Conservation (phyloP, 2,888 invertebrate genomes). For the Punctoribates punctum region DNA sequence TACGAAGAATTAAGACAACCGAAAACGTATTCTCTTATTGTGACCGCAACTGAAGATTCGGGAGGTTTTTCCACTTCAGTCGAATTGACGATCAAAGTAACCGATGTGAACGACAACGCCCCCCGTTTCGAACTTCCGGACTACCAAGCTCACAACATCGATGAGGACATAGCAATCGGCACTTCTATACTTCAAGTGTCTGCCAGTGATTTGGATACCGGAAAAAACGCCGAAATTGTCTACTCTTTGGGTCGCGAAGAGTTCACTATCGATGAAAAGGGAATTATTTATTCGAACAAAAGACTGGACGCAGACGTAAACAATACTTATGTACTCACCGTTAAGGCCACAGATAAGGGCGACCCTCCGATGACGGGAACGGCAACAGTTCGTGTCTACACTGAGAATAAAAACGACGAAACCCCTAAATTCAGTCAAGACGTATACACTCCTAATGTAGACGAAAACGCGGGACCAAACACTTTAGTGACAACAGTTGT, state of each 20-base stretch:
- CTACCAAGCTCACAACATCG: conserved; percentile 93
- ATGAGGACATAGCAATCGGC: conserved; percentile 87
- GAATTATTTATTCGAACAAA: conserved; percentile 86
- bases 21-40: conserved; percentile 82
- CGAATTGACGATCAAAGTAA: conserved; percentile 86
- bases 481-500: conserved; percentile 94
- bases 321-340: conserved; percentile 89
- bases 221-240: conserved; percentile 89
- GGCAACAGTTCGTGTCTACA: conserved; percentile 89
- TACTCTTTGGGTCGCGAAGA: conserved; percentile 88
- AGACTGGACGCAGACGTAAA: conserved; percentile 93
- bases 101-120: conserved; percentile 95
- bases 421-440: conserved; percentile 94
- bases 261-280: conserved; percentile 87
- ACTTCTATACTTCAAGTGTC: conserved; percentile 80
- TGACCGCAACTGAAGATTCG: conserved; percentile 95
- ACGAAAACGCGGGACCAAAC: conserved; percentile 91
- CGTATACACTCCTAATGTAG: conserved; percentile 92
- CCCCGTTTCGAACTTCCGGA: conserved; percentile 94
- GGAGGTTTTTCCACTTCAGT: conserved; percentile 92
- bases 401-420: conserved; percentile 97
- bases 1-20: conserved; percentile 93
- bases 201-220: conserved; percentile 91
- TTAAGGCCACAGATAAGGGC: conserved; percentile 91
- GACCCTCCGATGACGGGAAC: conserved; percentile 86